Percentiles rank a stretch among this genome's conserved stretches.
These are phyloP conservation scores for Pseudoips prasinana DNA, from an alignment of 2,888 invertebrate species.

Conservation along the genomic window DNA sequence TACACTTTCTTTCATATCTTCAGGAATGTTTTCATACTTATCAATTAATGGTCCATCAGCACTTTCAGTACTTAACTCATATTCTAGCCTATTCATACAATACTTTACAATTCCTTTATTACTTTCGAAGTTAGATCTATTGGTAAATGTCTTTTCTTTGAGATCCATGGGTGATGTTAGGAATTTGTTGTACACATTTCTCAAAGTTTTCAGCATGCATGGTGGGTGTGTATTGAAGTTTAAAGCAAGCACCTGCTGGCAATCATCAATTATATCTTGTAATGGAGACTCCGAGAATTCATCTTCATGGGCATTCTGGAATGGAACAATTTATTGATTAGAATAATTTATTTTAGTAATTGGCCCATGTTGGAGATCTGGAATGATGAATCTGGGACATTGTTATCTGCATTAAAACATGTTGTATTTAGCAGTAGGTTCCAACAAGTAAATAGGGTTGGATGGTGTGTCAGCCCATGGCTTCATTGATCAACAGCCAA, in stretches of 20 bases:
- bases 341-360: background rate
- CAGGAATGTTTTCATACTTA: constrained; percentile 54
- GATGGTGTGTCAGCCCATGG: no score
- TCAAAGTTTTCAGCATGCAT: constrained; percentile 49
- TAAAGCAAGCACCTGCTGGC: constrained; percentile 56
- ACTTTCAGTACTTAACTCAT: constrained; percentile 58
- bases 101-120: constrained; percentile 64
- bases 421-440: no score
- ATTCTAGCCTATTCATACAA: constrained; percentile 62
- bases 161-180: constrained; percentile 56
- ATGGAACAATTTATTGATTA: constrained; percentile 26
- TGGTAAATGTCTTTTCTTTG: constrained; percentile 59
- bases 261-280: constrained; percentile 53
- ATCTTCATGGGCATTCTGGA: constrained; percentile 73
- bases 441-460: no score
- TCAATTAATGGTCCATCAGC: constrained; percentile 58
- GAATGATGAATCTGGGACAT: no score
- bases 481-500: no score
- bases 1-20: constrained; percentile 58
- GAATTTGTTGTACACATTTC: constrained; percentile 59
- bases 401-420: no score
- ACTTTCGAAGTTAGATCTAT: constrained; percentile 51
- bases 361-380: no score
- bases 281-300: constrained; percentile 45
- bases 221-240: constrained; percentile 67